Percentiles rank a stretch among this genome's conserved stretches.
These are phyloP conservation scores for Muntiacus muntjak DNA, from an alignment of 2,113 vertebrate species.

Conservation along the genomic window DNA sequence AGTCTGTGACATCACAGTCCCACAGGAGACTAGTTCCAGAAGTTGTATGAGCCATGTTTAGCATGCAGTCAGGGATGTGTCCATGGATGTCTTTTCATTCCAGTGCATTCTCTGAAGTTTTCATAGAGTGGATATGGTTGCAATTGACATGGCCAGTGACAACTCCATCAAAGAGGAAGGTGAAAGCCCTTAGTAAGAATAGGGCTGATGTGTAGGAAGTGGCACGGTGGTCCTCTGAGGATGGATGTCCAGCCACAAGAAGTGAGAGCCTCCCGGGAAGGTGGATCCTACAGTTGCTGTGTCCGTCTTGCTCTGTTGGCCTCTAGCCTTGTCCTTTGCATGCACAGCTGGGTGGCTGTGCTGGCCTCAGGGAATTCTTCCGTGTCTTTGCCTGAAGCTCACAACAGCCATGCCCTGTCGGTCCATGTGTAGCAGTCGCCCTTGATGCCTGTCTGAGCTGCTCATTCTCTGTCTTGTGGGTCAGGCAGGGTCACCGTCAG, in stretches of 20 bases:
- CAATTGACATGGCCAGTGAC: fast-evolving
- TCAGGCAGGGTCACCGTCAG: slow-evolving; percentile 22
- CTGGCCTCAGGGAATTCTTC: slow-evolving; percentile 15
- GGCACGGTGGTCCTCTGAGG: background rate
- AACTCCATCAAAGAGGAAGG: background rate
- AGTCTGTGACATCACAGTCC: background rate
- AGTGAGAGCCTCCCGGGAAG: background rate
- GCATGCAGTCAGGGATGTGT: background rate
- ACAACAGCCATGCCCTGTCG: background rate
- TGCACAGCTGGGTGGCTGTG: background rate
- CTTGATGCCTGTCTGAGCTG: slow-evolving; percentile 49
- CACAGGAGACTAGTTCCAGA: background rate
- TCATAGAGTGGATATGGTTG: too few species aligned
- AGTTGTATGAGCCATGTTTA: background rate
- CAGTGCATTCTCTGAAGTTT: background rate
- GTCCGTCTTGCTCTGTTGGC: background rate
- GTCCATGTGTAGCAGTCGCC: background rate
- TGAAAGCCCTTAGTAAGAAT: too few species aligned
- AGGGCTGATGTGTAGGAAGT: fast-evolving
- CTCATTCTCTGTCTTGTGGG: slow-evolving; percentile 56
- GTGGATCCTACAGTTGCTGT: too few species aligned
- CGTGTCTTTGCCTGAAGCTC: background rate
- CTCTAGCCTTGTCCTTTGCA: fast-evolving
- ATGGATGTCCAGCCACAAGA: background rate
- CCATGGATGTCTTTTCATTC: background rate